A percentile compares a stretch with the other conserved stretches of the same genome.
Evolutionary conservation across 2,113 vertebrate genomes (phyloP).

Genomic region (Cranoglanis bouderius): DNA sequence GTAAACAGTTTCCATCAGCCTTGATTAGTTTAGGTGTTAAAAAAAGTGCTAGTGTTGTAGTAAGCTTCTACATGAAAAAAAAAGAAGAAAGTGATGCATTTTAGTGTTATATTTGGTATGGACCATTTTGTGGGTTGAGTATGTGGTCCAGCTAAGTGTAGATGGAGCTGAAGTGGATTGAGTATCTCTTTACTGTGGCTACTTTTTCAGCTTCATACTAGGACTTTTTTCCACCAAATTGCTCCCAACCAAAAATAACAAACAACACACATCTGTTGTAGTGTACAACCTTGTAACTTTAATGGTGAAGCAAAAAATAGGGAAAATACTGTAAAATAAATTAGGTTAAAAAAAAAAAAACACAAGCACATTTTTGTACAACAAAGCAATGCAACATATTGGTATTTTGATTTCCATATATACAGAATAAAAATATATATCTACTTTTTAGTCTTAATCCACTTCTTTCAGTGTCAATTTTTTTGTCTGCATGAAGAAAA

Average conservation of each 20-base stretch:
- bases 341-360: slow-evolving; percentile 76
- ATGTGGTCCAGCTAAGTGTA: not conserved
- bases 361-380: slow-evolving; percentile 83
- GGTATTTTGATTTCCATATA: slow-evolving; percentile 69
- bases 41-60: not conserved
- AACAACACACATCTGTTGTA: slow-evolving; percentile 48
- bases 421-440: slow-evolving; percentile 72
- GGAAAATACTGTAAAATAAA: slow-evolving; percentile 85
- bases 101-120: slow-evolving; percentile 1
- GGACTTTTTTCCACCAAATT: not conserved
- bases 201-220: not conserved
- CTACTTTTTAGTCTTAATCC: slow-evolving; percentile 71
- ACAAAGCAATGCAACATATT: slow-evolving; percentile 75
- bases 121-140: not conserved
- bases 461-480: slow-evolving; percentile 72
- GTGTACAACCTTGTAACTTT: slow-evolving; percentile 83
- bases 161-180: not conserved
- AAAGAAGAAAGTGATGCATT: not conserved
- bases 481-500: slow-evolving; percentile 61
- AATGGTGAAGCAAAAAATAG: slow-evolving; percentile 80
- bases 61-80: not conserved
- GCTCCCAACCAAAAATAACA: slow-evolving; percentile 10
- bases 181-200: not conserved
- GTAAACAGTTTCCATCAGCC: not conserved
- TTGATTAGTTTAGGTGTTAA: not conserved